Percentiles rank a stretch among this genome's conserved stretches.
phyloP scores from a whole-genome alignment of 2,113 vertebrate species.

The Pluvialis apricaria region DNA sequence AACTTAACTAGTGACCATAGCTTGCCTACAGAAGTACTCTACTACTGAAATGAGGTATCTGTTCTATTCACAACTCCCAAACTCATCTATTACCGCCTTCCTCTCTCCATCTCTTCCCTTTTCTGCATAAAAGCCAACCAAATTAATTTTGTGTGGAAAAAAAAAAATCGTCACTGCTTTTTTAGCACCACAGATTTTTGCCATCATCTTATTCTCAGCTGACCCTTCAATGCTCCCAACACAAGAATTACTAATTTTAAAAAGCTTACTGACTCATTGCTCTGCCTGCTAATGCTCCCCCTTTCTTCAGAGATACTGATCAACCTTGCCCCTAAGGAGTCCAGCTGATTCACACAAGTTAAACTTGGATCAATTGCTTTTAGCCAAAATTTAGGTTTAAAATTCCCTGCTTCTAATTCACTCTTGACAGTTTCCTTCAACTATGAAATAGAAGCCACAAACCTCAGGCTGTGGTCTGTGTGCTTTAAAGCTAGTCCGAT shows the following conservation, averaged over 20 bases:
- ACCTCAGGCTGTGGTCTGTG: neutral
- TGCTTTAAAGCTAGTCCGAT: neutral
- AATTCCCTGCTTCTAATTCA: neutral
- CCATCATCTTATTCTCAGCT: neutral
- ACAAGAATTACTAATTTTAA: neutral
- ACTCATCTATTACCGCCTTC: neutral
- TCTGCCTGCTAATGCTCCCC: neutral
- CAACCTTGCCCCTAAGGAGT: neutral
- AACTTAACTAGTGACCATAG: neutral
- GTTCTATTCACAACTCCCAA: neutral
- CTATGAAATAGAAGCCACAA: neutral
- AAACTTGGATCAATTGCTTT: neutral
- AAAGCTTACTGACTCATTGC: neutral
- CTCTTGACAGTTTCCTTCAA: neutral
- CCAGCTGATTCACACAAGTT: neutral
- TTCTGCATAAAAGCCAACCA: neutral
- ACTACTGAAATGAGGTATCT: neutral
- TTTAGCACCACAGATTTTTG: neutral
- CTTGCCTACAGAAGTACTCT: neutral
- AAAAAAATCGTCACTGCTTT: neutral
- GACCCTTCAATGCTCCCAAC: neutral
- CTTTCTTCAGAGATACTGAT: neutral
- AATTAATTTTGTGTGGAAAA: neutral
- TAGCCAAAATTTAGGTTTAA: neutral
- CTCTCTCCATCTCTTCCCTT: neutral